phyloP scores from a whole-genome alignment of 2,888 invertebrate genomes.

The Tricholauxania praeusta region DNA sequence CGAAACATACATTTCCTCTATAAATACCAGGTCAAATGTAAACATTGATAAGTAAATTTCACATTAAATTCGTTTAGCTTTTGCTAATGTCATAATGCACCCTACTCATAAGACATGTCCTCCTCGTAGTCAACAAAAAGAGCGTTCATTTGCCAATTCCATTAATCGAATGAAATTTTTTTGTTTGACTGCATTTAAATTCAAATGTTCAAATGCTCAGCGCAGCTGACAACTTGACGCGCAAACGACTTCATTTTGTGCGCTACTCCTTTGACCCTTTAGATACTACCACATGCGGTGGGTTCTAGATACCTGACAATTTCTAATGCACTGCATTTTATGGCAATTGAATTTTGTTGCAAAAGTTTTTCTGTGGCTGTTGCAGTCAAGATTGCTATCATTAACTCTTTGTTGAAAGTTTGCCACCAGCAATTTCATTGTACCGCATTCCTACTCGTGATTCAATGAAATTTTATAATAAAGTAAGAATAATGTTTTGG shows the following conservation, averaged over 20 bases:
- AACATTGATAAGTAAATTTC: too few relatives aligned
- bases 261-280: neutral
- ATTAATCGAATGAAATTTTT: slow-evolving; percentile 18
- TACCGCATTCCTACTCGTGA: slow-evolving; percentile 10
- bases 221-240: neutral
- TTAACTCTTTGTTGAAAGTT: slow-evolving; percentile 23
- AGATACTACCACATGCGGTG: slow-evolving; percentile 14
- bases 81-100: neutral
- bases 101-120: too few relatives aligned
- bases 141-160: slow-evolving; percentile 19
- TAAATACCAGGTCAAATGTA: neutral
- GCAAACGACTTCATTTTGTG: too few relatives aligned
- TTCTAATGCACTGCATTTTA: slow-evolving; percentile 26
- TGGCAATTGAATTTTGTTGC: slow-evolving; percentile 50
- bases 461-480: slow-evolving; percentile 11
- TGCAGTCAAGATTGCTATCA: slow-evolving; percentile 58
- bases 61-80: neutral
- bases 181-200: slow-evolving; percentile 35
- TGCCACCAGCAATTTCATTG: neutral
- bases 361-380: slow-evolving; percentile 38
- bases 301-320: slow-evolving; percentile 33
- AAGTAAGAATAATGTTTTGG: neutral
- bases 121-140: neutral
- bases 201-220: slow-evolving; percentile 12
- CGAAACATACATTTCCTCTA: too few relatives aligned